A percentile compares a stretch with the other conserved stretches of the same genome.
Conservation (phyloP, 1,140 invertebrate species). For the Formica exsecta region DNA sequence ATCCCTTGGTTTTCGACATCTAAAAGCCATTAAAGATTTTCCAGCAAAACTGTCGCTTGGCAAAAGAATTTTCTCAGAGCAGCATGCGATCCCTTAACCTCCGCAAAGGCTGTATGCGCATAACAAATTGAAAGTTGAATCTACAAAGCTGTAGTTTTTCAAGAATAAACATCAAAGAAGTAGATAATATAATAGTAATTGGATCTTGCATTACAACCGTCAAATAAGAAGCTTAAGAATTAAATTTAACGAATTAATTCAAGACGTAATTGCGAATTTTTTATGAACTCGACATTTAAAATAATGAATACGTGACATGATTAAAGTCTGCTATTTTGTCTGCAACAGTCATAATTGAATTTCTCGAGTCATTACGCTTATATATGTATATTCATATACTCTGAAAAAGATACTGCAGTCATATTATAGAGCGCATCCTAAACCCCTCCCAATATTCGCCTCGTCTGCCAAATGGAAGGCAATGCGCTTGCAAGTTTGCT, state of each 20-base stretch:
- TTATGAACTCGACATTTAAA: neutral
- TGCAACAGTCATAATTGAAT: constrained; percentile 31
- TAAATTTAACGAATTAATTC: neutral
- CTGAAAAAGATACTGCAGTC: constrained; percentile 31
- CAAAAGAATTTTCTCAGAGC: constrained; percentile 55
- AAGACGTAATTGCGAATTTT: neutral
- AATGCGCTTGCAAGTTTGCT: constrained; percentile 38
- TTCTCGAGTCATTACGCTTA: constrained; percentile 19
- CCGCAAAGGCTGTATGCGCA: neutral
- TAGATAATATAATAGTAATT: constrained; percentile 30
- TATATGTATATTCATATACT: neutral
- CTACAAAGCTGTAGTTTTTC: constrained; percentile 41
- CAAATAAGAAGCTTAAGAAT: neutral
- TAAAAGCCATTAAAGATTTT: constrained; percentile 61
- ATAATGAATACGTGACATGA: neutral
- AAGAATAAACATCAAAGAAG: constrained; percentile 48
- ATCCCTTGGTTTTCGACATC: constrained; percentile 35
- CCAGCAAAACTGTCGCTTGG: constrained; percentile 24
- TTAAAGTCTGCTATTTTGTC: neutral
- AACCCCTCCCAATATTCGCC: constrained; percentile 42
- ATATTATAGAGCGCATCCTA: constrained; percentile 1
- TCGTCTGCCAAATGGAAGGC: constrained; percentile 31
- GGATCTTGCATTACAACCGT: neutral
- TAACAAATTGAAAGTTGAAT: constrained; percentile 49
- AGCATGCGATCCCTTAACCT: constrained; percentile 41